Conservation (phyloP, 2,113 vertebrate genomes). For the Malaclemys terrapin region DNA sequence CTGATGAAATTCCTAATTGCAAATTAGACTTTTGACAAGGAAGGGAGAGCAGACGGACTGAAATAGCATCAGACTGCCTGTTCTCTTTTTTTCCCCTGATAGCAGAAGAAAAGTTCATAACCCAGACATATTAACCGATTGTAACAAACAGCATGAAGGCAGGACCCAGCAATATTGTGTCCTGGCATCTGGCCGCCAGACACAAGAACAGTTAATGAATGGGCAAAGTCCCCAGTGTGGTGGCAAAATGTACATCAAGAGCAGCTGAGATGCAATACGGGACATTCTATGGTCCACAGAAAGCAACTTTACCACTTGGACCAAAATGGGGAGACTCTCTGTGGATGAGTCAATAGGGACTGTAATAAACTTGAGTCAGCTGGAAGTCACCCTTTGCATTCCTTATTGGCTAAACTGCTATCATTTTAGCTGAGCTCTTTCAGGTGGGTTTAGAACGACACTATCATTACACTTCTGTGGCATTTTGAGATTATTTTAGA, state of each 20-base stretch:
- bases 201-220: conserved; percentile 64
- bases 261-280: conserved; percentile 48
- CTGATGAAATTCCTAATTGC: conserved; percentile 61
- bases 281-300: conserved; percentile 17
- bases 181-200: conserved; percentile 71
- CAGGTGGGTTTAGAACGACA: conserved; percentile 16
- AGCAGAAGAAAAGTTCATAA: conserved; percentile 56
- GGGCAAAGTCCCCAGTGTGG: not conserved
- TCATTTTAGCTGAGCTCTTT: conserved; percentile 53
- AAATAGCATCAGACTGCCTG: conserved; percentile 63
- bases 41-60: conserved; percentile 51
- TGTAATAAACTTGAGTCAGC: conserved; percentile 49
- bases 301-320: conserved; percentile 61
- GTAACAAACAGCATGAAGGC: conserved; percentile 55
- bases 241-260: conserved; percentile 59
- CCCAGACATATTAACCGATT: conserved; percentile 59
- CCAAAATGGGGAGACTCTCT: conserved; percentile 58
- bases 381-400: conserved; percentile 45
- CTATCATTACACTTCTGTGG: conserved; percentile 10
- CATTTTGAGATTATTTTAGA: conserved; percentile 30
- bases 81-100: not conserved
- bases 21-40: conserved; percentile 59
- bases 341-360: conserved; percentile 18
- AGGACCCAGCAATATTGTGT: not conserved
- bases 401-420: conserved; percentile 23